A percentile compares a stretch with the other conserved stretches of the same genome.
phyloP scores from a whole-genome alignment of 2,888 invertebrate genomes.

The Agonopterix subpropinquella region DNA sequence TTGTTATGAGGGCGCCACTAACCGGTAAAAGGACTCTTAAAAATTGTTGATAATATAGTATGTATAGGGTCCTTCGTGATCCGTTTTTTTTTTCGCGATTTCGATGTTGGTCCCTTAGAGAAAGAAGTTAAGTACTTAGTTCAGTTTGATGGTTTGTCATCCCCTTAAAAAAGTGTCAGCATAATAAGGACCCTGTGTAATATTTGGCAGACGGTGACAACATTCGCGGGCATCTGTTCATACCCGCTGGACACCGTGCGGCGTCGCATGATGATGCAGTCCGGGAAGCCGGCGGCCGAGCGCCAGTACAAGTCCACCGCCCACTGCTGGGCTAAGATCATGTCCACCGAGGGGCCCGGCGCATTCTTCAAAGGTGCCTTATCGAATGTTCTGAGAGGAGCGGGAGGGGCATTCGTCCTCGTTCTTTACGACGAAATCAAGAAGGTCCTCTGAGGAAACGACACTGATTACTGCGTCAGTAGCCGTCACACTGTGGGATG shows the following conservation, averaged over 20 bases:
- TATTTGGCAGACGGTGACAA: slow-evolving; percentile 67
- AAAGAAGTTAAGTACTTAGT: too few relatives aligned
- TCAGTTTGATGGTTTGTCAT: too few relatives aligned
- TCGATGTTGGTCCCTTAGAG: too few relatives aligned
- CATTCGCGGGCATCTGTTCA: slow-evolving; percentile 92
- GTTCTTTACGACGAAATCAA: slow-evolving; percentile 93
- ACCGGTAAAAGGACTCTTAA: too few relatives aligned
- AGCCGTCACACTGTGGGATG: neutral
- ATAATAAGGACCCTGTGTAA: too few relatives aligned
- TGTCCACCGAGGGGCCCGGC: slow-evolving; percentile 83
- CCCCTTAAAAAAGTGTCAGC: too few relatives aligned
- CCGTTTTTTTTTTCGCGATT: too few relatives aligned
- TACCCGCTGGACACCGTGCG: slow-evolving; percentile 97
- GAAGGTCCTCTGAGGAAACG: slow-evolving; percentile 65
- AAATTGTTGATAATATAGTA: too few relatives aligned
- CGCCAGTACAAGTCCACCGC: slow-evolving; percentile 91
- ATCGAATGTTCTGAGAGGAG: slow-evolving; percentile 94
- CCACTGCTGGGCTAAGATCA: slow-evolving; percentile 91
- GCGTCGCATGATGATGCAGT: slow-evolving; percentile 99
- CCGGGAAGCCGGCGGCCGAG: slow-evolving; percentile 85
- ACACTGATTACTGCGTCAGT: neutral
- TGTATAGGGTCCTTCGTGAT: too few relatives aligned
- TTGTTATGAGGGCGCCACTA: too few relatives aligned
- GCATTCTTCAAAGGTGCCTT: slow-evolving; percentile 98
- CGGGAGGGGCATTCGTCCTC: slow-evolving; percentile 93